Evolutionary conservation across 92 coral and sea anemone species (phyloP), one percentile per base, ranked within the genome.

Genomic region (Phenganax subtilis): DNA sequence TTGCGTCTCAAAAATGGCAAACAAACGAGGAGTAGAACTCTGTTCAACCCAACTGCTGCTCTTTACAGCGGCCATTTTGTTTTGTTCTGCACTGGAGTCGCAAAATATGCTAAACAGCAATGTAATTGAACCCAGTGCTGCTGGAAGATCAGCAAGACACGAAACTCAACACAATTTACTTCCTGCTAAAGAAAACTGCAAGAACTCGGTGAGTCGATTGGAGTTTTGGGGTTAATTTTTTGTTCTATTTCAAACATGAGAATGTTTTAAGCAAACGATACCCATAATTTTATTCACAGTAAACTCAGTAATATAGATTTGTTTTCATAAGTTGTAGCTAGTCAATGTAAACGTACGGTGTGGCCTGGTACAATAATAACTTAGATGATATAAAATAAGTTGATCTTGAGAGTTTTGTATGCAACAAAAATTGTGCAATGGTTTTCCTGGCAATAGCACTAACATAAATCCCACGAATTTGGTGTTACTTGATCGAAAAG

Each of bases 141-240:
- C 53, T 6, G 64, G 8, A 31, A 76, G 70, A 76, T 76, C 27
- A 51, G 12, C 54, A 52, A 76, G 70, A 76, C 57, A 57, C 56
- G 81, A 12, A 2, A 37, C n/a, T 4, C 73, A 52, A 29, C 53
- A 52, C 44, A 68, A 29, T 37, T 10, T 14, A 68, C 29, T 68
- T 8, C 53, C 53, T 14, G 14, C 73, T 3, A 30, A 57, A 10
- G n/a, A 14, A n/a, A 59, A 76, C 69, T 76, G 81, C 70, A 52
- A 76, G 9, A 76, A 76, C 81, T 76, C 81, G 81, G 81, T 76
- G 51, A 28, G 81, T 76, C n/a, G 20, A 52, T 9, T 73, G 25
- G 6, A 10, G 10, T 20, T 72, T 72, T 72, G 8, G 17, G 8
- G 25, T n/a, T 51, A 47, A 5, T 72, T 51, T 29, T 51, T 3